Conservation (phyloP, 1,140 invertebrate genomes). For the Bombus polaris region DNA sequence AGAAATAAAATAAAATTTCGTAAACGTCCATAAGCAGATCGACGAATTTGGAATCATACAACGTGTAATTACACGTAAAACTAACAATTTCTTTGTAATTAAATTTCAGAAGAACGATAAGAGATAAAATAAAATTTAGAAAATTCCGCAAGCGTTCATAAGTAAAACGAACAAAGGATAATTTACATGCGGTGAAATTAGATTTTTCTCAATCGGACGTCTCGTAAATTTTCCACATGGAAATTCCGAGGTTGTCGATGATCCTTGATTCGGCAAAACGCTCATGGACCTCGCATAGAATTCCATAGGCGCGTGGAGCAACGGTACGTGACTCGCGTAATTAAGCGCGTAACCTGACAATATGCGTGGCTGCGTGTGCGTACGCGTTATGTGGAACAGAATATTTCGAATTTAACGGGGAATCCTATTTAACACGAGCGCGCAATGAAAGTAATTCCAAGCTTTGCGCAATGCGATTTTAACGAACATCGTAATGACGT, state of each 20-base stretch:
- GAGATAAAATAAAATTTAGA: neutral
- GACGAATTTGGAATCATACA: neutral
- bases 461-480: constrained; percentile 4
- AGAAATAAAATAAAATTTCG: neutral
- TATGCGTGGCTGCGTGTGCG: neutral
- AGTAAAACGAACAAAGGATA: neutral
- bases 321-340: constrained; percentile 37
- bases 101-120: neutral
- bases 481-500: neutral
- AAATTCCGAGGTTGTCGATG: neutral
- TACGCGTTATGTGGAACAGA: neutral
- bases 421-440: constrained; percentile 9
- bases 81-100: neutral
- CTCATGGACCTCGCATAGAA: constrained; percentile 18
- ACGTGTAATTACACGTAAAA: too few relatives aligned
- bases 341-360: constrained; percentile 9
- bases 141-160: neutral
- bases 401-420: constrained; percentile 23
- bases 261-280: constrained; percentile 37
- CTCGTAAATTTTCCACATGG: neutral
- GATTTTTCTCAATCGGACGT: neutral
- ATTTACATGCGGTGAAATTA: neutral
- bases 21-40: too few relatives aligned
- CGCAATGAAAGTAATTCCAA: constrained; percentile 21
- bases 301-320: constrained; percentile 19